Evolutionary conservation across 2,888 invertebrate genomes (phyloP).

Genomic region (Carabus problematicus): DNA sequence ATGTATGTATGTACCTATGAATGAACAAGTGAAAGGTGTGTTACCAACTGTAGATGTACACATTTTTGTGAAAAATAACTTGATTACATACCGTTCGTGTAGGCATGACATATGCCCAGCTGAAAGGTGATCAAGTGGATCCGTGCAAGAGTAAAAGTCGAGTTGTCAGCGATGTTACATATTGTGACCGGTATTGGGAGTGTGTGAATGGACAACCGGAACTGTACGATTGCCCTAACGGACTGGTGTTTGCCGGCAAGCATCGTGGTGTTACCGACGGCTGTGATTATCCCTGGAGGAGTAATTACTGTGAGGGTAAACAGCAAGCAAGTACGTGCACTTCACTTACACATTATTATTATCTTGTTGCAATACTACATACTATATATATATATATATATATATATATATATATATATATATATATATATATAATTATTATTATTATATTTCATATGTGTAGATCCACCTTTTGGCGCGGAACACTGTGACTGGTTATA

Average conservation of each 20-base stretch:
- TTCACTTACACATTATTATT: too few species aligned
- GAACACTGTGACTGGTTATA: conserved; percentile 94
- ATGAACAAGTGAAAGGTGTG: too few species aligned
- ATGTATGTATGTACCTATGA: too few species aligned
- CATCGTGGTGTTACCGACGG: conserved; percentile 88
- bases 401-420: too few species aligned
- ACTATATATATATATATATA: too few species aligned
- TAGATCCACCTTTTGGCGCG: conserved; percentile 82
- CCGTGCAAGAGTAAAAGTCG: conserved; percentile 83
- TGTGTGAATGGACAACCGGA: conserved; percentile 84
- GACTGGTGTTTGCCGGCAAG: conserved; percentile 87
- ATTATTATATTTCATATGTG: conserved; percentile 44
- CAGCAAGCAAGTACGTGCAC: conserved; percentile 72
- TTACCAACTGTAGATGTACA: too few species aligned
- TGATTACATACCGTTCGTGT: too few species aligned
- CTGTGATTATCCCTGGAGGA: conserved; percentile 89
- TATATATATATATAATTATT: neutral
- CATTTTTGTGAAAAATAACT: too few species aligned
- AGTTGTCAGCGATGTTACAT: conserved; percentile 78
- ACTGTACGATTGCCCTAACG: conserved; percentile 89
- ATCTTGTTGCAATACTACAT: too few species aligned
- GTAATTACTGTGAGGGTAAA: conserved; percentile 85
- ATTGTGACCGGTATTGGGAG: conserved; percentile 88
- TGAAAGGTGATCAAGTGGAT: conserved; percentile 66
- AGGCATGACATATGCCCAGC: conserved; percentile 23